These are phyloP conservation scores for Mactra quadrangularis DNA, from an alignment of 1,140 invertebrate species.

Conservation along the genomic window DNA sequence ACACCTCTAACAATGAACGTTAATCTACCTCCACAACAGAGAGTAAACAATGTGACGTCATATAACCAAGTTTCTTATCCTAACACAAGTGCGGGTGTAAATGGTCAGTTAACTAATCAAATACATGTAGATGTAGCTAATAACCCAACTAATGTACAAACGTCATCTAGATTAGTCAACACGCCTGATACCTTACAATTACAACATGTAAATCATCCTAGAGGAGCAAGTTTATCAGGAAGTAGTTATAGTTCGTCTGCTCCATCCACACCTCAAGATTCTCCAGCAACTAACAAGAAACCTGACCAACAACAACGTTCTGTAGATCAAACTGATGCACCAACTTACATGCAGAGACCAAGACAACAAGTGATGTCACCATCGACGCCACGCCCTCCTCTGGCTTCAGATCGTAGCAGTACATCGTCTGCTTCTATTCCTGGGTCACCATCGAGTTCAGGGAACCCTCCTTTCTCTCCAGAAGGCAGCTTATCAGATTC, in stretches of 20 bases:
- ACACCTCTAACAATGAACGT: constrained; percentile 12
- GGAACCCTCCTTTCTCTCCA: constrained; percentile 38
- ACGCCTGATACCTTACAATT: constrained; percentile 30
- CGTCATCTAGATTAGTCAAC: neutral
- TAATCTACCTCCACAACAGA: neutral
- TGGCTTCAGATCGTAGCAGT: constrained; percentile 58
- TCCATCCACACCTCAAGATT: constrained; percentile 60
- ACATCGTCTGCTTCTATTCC: constrained; percentile 68
- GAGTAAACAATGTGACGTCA: neutral
- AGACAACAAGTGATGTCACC: constrained; percentile 37
- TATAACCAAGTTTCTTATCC: constrained; percentile 54
- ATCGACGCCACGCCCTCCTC: constrained; percentile 8
- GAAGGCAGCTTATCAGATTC: constrained; percentile 43
- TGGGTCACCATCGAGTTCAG: constrained; percentile 63
- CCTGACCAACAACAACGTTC: neutral
- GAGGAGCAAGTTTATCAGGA: constrained; percentile 31
- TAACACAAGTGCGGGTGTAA: constrained; percentile 24
- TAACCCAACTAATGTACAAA: neutral
- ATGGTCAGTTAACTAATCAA: constrained; percentile 44
- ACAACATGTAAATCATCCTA: constrained; percentile 34
- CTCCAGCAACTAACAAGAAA: constrained; percentile 14
- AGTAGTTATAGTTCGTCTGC: constrained; percentile 61
- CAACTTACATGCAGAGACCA: constrained; percentile 20
- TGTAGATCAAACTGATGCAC: neutral
- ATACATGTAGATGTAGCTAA: constrained; percentile 24